Base-by-base conservation (phyloP, 2,888 invertebrate genomes). In the Polietes domitor region DNA sequence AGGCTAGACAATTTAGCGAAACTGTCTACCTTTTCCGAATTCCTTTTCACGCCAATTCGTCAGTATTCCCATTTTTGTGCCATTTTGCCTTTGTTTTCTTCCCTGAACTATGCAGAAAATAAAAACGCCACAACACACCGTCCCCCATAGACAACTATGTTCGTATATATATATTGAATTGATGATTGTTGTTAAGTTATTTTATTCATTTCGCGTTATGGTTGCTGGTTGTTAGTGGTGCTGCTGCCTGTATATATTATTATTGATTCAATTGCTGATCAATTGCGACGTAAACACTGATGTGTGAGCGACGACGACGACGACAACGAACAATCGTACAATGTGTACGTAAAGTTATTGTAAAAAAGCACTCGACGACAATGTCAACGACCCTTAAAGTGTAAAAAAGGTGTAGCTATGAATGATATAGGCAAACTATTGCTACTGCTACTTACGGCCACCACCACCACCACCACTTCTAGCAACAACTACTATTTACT, bases 221-320 rank as follows among this genome's bases (percentile, higher is more conserved):
- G 41, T 10, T 41, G 41, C 15, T 47, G 15, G 47, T n/a, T 53
- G 72, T 26, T 53, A 21, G 12, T 53, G 55, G 0, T 19, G 50
- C 7, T 28, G 73, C 12, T 47, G 47, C 19, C 26, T 55, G 58
- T 58, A 58, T 61, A 61, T 9, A 65, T 65, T 73, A 17, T 53
- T 79, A 63, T 80, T 71, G 71, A 77, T 72, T 83, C 83, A 83
- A 77, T 83, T 80, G 80, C 74, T 71, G 65, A 63, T 80, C 74
- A 80, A 83, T 77, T 77, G 63, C 80, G 77, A 74, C 53, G 74
- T 58, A 43, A 74, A 47, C 65, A 47, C 70, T 26, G 21, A 24
- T 71, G n/a, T 47, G 50, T 71, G 3, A 10, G 70, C 28, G 21
- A 53, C 53, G 61, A 55, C 53, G 12, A 53, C 53, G 53, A 53